Conservation (phyloP, 2,888 invertebrate genomes). For the Drosophila austrosaltans region DNA sequence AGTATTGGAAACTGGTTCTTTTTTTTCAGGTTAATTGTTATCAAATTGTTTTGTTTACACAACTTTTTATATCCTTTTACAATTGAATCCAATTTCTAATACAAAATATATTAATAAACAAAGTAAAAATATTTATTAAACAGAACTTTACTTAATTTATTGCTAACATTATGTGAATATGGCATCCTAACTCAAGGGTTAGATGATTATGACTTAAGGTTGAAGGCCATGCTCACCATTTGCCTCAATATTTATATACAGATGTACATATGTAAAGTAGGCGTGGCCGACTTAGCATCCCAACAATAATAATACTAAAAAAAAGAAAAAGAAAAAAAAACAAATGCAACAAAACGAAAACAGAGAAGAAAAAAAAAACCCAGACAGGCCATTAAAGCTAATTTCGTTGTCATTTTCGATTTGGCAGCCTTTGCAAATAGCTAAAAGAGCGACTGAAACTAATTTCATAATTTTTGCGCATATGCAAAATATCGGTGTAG, state of each 20-base stretch:
- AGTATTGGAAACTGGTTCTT: too few species aligned
- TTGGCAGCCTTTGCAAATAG: constrained; percentile 59
- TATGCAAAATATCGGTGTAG: constrained; percentile 17
- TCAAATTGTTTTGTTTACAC: too few species aligned
- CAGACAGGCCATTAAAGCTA: constrained; percentile 51
- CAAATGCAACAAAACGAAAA: constrained; percentile 17
- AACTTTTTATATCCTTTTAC: too few species aligned
- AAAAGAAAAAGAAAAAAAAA: constrained; percentile 15
- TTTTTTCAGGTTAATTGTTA: too few species aligned
- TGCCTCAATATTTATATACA: not conserved
- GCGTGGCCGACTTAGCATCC: constrained; percentile 21
- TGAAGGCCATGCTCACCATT: constrained; percentile 4
- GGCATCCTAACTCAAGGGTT: not conserved
- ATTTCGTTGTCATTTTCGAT: constrained; percentile 71
- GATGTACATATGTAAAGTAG: not conserved
- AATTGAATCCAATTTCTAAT: too few species aligned
- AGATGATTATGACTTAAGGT: not conserved
- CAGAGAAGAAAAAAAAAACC: constrained; percentile 4
- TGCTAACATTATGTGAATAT: not conserved
- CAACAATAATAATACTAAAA: not conserved
- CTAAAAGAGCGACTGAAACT: constrained; percentile 43
- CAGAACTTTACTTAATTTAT: too few species aligned
- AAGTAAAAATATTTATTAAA: too few species aligned
- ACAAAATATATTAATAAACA: too few species aligned
- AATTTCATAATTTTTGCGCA: constrained; percentile 67